Conservation (phyloP, 2,888 invertebrate genomes). For the Cistogaster globosa region DNA sequence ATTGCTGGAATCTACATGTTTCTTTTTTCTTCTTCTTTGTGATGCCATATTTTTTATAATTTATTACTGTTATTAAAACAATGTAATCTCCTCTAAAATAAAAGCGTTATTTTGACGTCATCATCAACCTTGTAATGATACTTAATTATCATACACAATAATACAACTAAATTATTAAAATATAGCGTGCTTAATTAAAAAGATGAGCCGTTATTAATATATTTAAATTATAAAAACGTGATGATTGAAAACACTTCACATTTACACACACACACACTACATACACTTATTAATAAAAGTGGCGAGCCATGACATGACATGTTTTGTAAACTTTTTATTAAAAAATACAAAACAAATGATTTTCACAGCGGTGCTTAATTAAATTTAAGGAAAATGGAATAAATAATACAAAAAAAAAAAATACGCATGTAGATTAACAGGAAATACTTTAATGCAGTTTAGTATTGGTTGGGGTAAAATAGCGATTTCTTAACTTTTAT, state of each 20-base stretch:
- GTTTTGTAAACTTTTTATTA: no score
- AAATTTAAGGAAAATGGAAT: no score
- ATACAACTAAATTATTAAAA: constrained; percentile 1
- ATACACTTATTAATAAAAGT: not conserved
- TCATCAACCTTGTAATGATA: constrained; percentile 16
- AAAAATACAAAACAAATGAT: not conserved
- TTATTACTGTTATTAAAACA: no score
- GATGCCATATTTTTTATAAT: not conserved
- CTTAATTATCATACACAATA: constrained; percentile 15
- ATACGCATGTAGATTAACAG: no score
- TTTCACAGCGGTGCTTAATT: no score
- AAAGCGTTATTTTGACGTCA: constrained; percentile 15
- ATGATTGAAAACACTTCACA: constrained; percentile 6
- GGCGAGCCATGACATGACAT: not conserved
- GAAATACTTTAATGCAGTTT: no score
- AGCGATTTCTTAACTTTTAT: no score
- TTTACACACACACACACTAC: not conserved
- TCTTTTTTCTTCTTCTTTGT: no score
- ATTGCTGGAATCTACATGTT: no score
- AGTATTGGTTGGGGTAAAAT: no score
- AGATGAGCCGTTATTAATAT: constrained; percentile 7
- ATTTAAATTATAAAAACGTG: constrained; percentile 27
- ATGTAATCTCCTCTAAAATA: not conserved
- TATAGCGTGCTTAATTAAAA: constrained; percentile 1
- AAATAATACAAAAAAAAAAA: no score